Evolutionary conservation across 2,888 invertebrate genomes (phyloP).

Genomic region (Rosalia funebris): DNA sequence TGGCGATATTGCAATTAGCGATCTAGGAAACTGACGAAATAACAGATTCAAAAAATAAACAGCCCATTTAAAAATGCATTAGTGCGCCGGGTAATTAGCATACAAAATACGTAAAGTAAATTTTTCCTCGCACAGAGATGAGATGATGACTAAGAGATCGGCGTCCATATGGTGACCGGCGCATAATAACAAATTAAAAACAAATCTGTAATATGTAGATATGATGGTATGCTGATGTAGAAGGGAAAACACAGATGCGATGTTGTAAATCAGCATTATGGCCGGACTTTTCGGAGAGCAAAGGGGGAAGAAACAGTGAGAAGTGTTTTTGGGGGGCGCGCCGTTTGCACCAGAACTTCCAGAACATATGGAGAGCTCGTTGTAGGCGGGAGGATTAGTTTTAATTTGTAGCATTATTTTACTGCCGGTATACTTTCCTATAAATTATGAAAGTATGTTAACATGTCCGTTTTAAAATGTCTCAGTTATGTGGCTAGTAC

Average conservation of each 20-base stretch:
- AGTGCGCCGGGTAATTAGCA: background rate
- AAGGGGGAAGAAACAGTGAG: slow-evolving; percentile 43
- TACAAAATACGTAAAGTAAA: background rate
- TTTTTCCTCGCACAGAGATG: slow-evolving; percentile 1
- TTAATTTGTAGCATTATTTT: too few relatives aligned
- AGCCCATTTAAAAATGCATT: background rate
- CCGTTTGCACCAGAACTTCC: slow-evolving; percentile 39
- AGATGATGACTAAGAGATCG: slow-evolving; percentile 33
- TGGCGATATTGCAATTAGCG: too few relatives aligned
- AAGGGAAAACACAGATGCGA: slow-evolving; percentile 64
- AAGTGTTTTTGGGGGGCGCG: slow-evolving; percentile 43
- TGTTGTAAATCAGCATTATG: slow-evolving; percentile 56
- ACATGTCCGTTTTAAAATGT: too few relatives aligned
- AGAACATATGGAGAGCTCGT: too few relatives aligned
- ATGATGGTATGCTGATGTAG: slow-evolving; percentile 45
- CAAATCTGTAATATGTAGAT: slow-evolving; percentile 57
- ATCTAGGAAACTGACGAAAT: too few relatives aligned
- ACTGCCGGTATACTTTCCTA: too few relatives aligned
- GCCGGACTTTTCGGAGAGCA: slow-evolving; percentile 40
- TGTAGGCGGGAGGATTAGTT: too few relatives aligned
- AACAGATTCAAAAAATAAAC: too few relatives aligned
- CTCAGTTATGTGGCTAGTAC: too few relatives aligned
- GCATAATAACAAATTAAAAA: slow-evolving; percentile 53
- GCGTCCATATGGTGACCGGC: slow-evolving; percentile 41
- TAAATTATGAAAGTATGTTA: too few relatives aligned